These are phyloP conservation scores for Polypedilum vanderplanki DNA, from an alignment of 1,140 invertebrate genomes.

Conservation along the genomic window DNA sequence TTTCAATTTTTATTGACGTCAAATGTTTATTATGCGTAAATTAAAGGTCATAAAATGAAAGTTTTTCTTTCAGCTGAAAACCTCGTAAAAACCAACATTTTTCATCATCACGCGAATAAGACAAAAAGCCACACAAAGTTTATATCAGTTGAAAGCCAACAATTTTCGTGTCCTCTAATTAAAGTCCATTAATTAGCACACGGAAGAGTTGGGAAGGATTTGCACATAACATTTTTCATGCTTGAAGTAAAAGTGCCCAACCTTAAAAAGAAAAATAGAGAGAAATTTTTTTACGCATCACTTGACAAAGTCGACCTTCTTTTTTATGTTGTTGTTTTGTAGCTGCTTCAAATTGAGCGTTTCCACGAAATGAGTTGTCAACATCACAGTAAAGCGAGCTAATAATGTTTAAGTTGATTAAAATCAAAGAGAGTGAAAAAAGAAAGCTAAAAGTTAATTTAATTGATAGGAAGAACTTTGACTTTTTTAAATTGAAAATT, in stretches of 20 bases:
- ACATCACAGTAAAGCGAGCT: not conserved
- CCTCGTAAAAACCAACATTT: not conserved
- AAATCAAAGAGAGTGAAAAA: not conserved
- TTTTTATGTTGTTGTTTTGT: not conserved
- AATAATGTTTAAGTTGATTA: constrained; percentile 15
- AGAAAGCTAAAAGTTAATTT: not conserved
- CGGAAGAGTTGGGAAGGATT: not conserved
- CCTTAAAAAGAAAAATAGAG: not conserved
- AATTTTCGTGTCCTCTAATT: not conserved
- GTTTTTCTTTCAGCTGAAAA: too few species aligned
- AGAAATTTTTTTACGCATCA: not conserved
- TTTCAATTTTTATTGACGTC: too few species aligned
- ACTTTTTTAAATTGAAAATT: too few species aligned
- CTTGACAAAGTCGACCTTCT: not conserved
- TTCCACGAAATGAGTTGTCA: not conserved
- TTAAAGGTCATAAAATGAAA: too few species aligned
- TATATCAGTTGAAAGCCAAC: too few species aligned
- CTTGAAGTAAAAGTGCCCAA: not conserved
- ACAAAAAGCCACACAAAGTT: not conserved
- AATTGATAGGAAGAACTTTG: not conserved
- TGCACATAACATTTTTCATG: not conserved
- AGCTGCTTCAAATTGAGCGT: constrained; percentile 1
- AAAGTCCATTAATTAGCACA: constrained; percentile 13
- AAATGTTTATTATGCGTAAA: too few species aligned
- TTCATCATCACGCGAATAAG: not conserved